Percentiles rank a stretch among this genome's conserved stretches.
Conservation (phyloP, 1,140 invertebrate genomes). For the Yoshiicerus persimilis region DNA sequence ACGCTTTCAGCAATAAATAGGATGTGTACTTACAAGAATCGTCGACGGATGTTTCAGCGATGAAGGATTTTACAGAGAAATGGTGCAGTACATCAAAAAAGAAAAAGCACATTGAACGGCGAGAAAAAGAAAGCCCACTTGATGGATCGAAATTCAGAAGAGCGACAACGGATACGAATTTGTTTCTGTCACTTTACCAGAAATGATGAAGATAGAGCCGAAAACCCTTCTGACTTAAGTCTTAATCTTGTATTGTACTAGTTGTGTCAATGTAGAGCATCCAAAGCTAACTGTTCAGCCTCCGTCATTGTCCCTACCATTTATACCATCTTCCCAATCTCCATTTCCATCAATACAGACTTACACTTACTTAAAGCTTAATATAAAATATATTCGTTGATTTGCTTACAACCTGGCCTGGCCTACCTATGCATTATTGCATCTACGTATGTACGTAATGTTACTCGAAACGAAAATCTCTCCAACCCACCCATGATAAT, state of each 20-base stretch:
- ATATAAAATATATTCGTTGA: no score
- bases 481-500: no score
- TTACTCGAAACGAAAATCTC: no score
- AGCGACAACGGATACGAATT: neutral
- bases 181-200: neutral
- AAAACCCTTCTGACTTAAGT: neutral
- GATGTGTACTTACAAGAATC: neutral
- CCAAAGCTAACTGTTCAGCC: slow-evolving; percentile 5
- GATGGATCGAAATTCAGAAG: neutral
- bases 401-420: neutral
- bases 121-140: neutral
- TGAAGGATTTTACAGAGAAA: neutral
- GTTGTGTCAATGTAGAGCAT: neutral
- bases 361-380: neutral
- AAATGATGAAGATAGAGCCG: neutral
- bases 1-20: neutral
- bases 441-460: neutral
- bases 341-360: neutral
- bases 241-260: neutral
- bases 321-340: neutral
- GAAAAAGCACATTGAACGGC: neutral
- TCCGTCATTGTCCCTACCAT: slow-evolving; percentile 1
- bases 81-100: neutral
- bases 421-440: no score
- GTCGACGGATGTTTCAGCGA: neutral